Conservation (phyloP, 1,140 invertebrate species). For the Pectinophora gossypiella region DNA sequence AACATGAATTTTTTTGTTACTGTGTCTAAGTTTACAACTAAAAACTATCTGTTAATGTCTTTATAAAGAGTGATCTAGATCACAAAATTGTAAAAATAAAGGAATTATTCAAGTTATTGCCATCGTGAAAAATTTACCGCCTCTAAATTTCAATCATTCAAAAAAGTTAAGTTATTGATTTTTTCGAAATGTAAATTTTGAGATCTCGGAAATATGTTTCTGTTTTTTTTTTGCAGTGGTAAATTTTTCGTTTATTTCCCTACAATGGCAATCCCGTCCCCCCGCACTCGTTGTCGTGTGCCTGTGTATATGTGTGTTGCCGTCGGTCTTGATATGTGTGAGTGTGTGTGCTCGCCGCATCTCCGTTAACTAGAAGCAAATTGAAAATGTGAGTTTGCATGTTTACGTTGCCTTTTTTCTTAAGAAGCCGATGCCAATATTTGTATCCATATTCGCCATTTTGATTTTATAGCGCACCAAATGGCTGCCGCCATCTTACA, state of each 20-base stretch:
- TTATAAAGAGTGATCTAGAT: slow-evolving; percentile 69
- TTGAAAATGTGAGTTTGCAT: slow-evolving; percentile 54
- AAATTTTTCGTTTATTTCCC: slow-evolving; percentile 12
- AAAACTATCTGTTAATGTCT: slow-evolving; percentile 72
- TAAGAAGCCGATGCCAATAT: too few species aligned
- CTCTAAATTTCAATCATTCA: slow-evolving; percentile 6
- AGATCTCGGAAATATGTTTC: not conserved
- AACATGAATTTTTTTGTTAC: slow-evolving; percentile 55
- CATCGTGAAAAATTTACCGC: slow-evolving; percentile 28
- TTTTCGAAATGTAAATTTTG: not conserved
- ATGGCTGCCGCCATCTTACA: too few species aligned
- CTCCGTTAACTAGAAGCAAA: slow-evolving; percentile 72
- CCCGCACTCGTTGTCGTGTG: slow-evolving; percentile 51
- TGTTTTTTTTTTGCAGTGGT: slow-evolving; percentile 17
- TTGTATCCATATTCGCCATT: too few species aligned
- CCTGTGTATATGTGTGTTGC: slow-evolving; percentile 62
- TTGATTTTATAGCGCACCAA: too few species aligned
- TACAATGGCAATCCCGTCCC: slow-evolving; percentile 44
- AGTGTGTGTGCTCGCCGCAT: slow-evolving; percentile 55
- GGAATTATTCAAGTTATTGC: slow-evolving; percentile 57
- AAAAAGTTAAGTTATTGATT: not conserved
- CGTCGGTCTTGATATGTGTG: slow-evolving; percentile 71
- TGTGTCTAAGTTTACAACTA: slow-evolving; percentile 59
- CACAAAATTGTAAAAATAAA: slow-evolving; percentile 60
- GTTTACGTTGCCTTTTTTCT: too few species aligned